Evolutionary conservation across 2,888 invertebrate genomes (phyloP), one percentile per base, ranked within the genome.

Genomic region (Sarcophaga subvicina): DNA sequence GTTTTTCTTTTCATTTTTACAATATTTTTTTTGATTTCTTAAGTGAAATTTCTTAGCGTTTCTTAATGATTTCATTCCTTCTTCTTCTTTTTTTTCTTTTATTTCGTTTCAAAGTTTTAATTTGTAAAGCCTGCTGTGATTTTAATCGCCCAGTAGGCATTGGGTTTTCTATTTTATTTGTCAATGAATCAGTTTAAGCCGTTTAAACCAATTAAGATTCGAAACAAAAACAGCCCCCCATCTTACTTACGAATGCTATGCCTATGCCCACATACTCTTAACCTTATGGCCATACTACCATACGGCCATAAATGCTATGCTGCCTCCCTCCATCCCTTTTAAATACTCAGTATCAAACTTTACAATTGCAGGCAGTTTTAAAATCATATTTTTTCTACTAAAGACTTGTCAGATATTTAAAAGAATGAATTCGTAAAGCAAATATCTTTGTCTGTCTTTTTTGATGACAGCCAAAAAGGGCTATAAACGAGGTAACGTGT

Each of bases 121-220:
- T 14, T 54, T 54, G 54, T 54, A 54, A 54, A 54, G 54, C 54
- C 54, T 47, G 37, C 17, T 17, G 72, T 1, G 47, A 49, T 37
- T 37, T 37, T 37, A 37, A 37, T 37, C 37, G 1, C 2, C 0
- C 37, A 10, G 37, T 37, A 37, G 37, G 37, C 37, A 37, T 37
- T 66, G 83, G 73, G 69, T 78, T 63, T 85, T 73, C 73, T 79
- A 80, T 80, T 86, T 86, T 80, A 85, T 85, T 80, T 86, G 83
- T 83, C 86, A 86, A 86, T 86, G 87, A 87, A 84, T 84, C 87
- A 81, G 81, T 81, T 84, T 87, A 84, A 87, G 83, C 84, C 84
- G 87, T 87, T 87, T 87, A 86, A 86, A 83, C 86, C 86, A 86
- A 86, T 86, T 86, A 87, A 81, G 84, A 69, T 37, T 62, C 79